Percentiles rank a stretch among this genome's conserved stretches.
phyloP scores from a whole-genome alignment of 1,140 invertebrate genomes.

The Drosophila bipectinata region DNA sequence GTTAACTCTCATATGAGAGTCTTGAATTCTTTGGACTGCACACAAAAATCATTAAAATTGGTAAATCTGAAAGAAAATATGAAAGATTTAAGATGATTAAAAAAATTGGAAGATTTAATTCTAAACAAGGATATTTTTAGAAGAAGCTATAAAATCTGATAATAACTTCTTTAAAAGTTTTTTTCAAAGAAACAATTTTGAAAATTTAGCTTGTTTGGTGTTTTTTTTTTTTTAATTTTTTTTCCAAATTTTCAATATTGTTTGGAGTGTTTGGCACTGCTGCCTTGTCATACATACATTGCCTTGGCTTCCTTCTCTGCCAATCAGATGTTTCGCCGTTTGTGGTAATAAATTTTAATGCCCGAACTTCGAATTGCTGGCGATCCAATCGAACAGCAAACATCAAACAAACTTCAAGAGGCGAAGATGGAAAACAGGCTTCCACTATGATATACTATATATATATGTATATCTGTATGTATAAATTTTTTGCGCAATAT shows the following conservation, averaged over 20 bases:
- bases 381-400: conserved; percentile 31
- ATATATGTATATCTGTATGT: neutral
- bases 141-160: too few relatives aligned
- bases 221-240: neutral
- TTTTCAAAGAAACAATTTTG: too few relatives aligned
- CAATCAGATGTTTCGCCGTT: conserved; percentile 34
- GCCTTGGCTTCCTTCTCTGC: conserved; percentile 28
- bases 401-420: conserved; percentile 40
- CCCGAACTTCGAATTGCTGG: conserved; percentile 37
- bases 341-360: conserved; percentile 38
- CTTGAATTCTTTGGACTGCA: conserved; percentile 45
- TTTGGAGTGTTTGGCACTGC: conserved; percentile 10
- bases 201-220: neutral
- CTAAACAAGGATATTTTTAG: too few relatives aligned
- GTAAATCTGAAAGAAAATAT: neutral
- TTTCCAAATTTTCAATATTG: conserved; percentile 12
- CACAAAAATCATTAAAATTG: conserved; percentile 36
- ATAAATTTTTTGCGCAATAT: conserved; percentile 39
- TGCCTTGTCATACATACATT: conserved; percentile 15
- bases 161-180: too few relatives aligned
- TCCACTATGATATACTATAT: neutral
- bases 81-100: too few relatives aligned
- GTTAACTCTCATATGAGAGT: conserved; percentile 23
- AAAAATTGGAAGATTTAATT: too few relatives aligned
- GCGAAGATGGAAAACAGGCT: conserved; percentile 41